These are phyloP conservation scores for Smittia aterrima DNA, from an alignment of 2,888 invertebrate genomes.

Conservation along the genomic window DNA sequence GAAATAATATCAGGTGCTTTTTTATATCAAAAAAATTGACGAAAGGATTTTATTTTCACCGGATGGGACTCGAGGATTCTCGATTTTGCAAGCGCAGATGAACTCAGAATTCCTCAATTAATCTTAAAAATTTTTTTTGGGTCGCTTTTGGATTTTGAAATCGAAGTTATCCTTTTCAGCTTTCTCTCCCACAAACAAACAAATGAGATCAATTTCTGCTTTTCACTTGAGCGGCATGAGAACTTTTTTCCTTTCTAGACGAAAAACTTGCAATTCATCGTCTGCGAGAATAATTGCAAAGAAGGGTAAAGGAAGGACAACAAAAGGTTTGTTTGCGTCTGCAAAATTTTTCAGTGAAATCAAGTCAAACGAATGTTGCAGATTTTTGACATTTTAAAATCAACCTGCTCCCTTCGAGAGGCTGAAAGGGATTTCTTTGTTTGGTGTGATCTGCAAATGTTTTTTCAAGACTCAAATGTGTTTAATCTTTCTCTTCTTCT, in stretches of 20 bases:
- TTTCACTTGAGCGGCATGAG: neutral
- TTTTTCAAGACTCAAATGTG: slow-evolving; percentile 21
- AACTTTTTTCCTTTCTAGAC: neutral
- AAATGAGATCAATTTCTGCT: slow-evolving; percentile 27
- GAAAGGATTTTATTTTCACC: slow-evolving; percentile 30
- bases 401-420: slow-evolving; percentile 14
- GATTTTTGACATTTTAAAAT: neutral
- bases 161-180: neutral
- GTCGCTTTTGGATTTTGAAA: slow-evolving; percentile 8
- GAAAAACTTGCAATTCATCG: neutral
- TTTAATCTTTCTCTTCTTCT: slow-evolving; percentile 39
- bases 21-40: slow-evolving; percentile 40
- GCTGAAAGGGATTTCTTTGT: neutral
- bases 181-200: neutral
- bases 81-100: slow-evolving; percentile 41
- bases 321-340: neutral
- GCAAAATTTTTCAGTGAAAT: neutral
- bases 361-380: neutral
- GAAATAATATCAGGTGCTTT: slow-evolving; percentile 42
- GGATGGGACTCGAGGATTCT: slow-evolving; percentile 21
- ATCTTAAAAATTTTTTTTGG: neutral
- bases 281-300: neutral
- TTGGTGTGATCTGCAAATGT: slow-evolving; percentile 24
- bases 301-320: neutral
- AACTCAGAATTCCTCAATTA: slow-evolving; percentile 8